Evolutionary conservation across 2,888 invertebrate genomes (phyloP), one percentile per base, ranked within the genome.

Genomic region (Drosophila ustulata): DNA sequence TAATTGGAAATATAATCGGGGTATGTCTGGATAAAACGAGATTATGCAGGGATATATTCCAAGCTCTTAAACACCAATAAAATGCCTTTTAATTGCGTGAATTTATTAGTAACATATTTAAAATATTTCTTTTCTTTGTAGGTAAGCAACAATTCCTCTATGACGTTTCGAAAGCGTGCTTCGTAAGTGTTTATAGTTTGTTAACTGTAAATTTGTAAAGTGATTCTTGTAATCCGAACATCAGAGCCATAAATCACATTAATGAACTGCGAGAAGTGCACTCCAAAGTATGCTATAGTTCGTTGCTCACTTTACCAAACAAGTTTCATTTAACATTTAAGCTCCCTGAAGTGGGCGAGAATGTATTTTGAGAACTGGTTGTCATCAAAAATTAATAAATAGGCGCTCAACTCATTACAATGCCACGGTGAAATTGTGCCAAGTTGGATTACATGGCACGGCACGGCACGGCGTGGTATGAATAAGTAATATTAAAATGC

Each of bases 371-470:
- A 23, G 57, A 52, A 47, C 52, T 18, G 34, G 28, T 63, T 67
- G 59, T 50, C 52, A 77, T 77, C 46, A 67, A 77, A 77, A 53
- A 71, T 77, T 63, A 61, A 77, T 75, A 71, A 67, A 59, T 75
- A 71, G 79, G 65, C 75, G 8, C 47, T 45, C 61, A 55, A 51
- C 62, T 55, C 53, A 76, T 55, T 58, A 58, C 53, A 67, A 67
- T 72, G 55, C 13, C 6, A 46, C 37, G 25, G 13, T 11, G 13
- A 55, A 65, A 55, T 23, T 45, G 49, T 52, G 46, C 46, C 47
- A 65, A 58, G 41, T 56, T 57, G 71, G 18, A 41, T 41, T 49
- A 50, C 43, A 57, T 46, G 43, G 34, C 41, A n/a, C 23, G 23
- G 34, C 41, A n/a, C 23, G 23, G 34, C 41, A n/a, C 23, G 23